Conservation (phyloP, 92 coral and sea anemone species). For the Heteractis magnifica region DNA sequence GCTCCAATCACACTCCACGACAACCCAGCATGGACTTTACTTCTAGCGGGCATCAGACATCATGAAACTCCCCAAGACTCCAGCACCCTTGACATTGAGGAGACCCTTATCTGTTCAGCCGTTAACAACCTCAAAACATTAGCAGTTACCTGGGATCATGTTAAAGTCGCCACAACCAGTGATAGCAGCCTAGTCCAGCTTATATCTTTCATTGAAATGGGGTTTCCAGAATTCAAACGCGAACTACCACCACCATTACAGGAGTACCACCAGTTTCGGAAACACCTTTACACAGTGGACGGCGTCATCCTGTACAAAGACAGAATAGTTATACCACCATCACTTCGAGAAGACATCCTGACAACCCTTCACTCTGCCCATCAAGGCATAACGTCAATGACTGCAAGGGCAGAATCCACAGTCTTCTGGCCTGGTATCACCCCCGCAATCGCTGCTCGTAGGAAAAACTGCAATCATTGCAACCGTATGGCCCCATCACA, state of each 20-base stretch:
- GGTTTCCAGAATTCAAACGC: slow-evolving; percentile 37
- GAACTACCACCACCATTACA: slow-evolving; percentile 51
- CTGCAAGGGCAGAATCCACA: slow-evolving; percentile 43
- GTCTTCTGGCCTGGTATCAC: slow-evolving; percentile 61
- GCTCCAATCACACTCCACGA: slow-evolving; percentile 3
- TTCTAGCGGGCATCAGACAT: no score
- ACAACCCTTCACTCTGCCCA: slow-evolving; percentile 46
- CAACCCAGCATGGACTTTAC: no score
- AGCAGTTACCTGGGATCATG: slow-evolving; percentile 40
- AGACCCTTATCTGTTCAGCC: slow-evolving; percentile 21
- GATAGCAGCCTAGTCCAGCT: slow-evolving; percentile 22
- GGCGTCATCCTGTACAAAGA: slow-evolving; percentile 54
- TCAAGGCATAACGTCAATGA: slow-evolving; percentile 63
- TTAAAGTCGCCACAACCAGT: slow-evolving; percentile 31
- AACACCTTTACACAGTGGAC: slow-evolving; percentile 53
- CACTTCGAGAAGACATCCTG: slow-evolving; percentile 36
- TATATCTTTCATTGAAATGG: slow-evolving; percentile 28
- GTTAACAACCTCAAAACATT: slow-evolving; percentile 19
- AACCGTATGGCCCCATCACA: slow-evolving; percentile 64
- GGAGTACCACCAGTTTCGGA: slow-evolving; percentile 44
- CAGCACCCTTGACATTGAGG: slow-evolving; percentile 9
- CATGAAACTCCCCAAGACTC: not conserved
- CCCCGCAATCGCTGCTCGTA: slow-evolving; percentile 35
- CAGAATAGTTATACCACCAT: slow-evolving; percentile 48
- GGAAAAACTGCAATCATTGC: slow-evolving; percentile 50